Conservation (phyloP, 1,140 invertebrate species). For the Aleiodes sp. region DNA sequence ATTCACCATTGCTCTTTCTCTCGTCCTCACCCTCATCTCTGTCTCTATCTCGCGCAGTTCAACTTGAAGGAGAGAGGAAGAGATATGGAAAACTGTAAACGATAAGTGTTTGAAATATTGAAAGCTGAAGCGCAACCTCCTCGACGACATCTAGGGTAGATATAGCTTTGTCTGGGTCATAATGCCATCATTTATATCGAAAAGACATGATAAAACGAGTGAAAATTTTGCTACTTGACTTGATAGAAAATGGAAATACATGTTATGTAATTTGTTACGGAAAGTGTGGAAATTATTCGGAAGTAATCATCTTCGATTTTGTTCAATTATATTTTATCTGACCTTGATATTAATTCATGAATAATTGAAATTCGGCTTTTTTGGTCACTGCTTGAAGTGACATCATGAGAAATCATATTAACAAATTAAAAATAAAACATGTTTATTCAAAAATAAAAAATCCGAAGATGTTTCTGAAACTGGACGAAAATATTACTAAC, state of each 20-base stretch:
- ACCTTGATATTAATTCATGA: no score
- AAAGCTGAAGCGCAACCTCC: conserved; percentile 58
- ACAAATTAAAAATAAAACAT: no score
- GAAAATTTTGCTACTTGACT: conserved; percentile 6
- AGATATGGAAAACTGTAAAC: conserved; percentile 40
- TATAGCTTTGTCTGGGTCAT: neutral
- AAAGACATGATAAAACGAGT: neutral
- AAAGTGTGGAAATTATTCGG: neutral
- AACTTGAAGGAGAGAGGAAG: neutral
- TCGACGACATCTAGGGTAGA: conserved; percentile 32
- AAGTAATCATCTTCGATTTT: neutral
- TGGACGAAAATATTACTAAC: no score
- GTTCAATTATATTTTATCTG: no score
- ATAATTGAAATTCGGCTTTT: no score
- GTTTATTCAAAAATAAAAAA: no score
- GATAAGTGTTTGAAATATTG: conserved; percentile 67
- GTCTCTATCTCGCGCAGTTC: neutral
- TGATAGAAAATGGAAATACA: neutral
- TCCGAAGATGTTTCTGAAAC: no score
- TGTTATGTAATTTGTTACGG: neutral
- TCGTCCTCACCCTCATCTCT: no score
- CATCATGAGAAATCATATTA: no score
- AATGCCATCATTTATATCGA: conserved; percentile 53
- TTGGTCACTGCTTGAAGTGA: no score
- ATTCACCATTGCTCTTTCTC: conserved; percentile 3